Evolutionary conservation across 30 jellyfish, hydroid and myxozoan species (phyloP).

Genomic region (Morbakka virulenta): DNA sequence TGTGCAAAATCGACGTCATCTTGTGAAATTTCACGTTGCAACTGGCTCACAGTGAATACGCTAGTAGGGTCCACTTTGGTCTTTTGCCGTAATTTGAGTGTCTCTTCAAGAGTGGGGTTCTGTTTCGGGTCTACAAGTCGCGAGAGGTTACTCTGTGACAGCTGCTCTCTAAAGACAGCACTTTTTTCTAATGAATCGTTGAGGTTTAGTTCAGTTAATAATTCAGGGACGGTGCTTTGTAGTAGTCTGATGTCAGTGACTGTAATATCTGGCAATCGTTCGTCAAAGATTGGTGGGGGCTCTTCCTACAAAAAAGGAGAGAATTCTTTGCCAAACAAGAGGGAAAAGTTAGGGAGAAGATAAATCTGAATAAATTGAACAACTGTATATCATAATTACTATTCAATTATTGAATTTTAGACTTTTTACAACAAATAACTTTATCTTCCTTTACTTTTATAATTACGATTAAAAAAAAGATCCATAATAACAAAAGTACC

Average conservation of each 20-base stretch:
- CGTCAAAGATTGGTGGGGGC: constrained; percentile 80
- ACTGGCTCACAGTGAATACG: constrained; percentile 78
- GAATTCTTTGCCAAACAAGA: background rate
- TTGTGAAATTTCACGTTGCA: constrained; percentile 82
- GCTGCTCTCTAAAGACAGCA: constrained; percentile 51
- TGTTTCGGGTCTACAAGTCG: constrained; percentile 70
- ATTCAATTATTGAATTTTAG: background rate
- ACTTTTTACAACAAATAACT: too few species aligned
- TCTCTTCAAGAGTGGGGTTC: constrained; percentile 64
- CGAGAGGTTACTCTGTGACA: constrained; percentile 72
- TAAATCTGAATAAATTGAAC: background rate
- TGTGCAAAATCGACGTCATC: constrained; percentile 55
- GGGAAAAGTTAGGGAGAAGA: background rate
- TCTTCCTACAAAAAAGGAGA: constrained; percentile 51
- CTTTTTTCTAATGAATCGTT: constrained; percentile 75
- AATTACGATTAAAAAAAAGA: too few species aligned
- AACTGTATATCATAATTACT: background rate
- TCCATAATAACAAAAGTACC: too few species aligned
- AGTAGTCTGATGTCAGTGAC: constrained; percentile 64
- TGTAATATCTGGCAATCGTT: constrained; percentile 63
- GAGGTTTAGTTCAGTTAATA: constrained; percentile 67
- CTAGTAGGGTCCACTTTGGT: constrained; percentile 35
- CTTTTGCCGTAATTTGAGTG: constrained; percentile 41
- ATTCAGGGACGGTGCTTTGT: constrained; percentile 80
- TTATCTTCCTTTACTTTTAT: too few species aligned